Evolutionary conservation across 2,113 vertebrate genomes (phyloP), one percentile per base, ranked within the genome.

Genomic region (Archocentrus centrarchus): DNA sequence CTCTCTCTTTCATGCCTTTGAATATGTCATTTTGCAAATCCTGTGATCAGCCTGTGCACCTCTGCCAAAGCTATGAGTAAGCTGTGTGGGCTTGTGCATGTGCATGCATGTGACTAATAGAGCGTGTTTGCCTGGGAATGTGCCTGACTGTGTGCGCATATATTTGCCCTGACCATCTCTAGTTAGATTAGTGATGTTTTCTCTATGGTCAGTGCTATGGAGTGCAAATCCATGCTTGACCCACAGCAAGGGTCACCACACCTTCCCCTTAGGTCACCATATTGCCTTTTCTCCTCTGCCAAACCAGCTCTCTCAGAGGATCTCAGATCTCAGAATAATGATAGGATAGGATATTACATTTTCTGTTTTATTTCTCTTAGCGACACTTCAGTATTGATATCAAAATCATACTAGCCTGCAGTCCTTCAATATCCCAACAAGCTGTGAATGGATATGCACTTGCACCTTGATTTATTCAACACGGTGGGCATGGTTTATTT

Each of bases 91-190:
- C 18, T 47, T 79, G 27, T 76, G 60, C 68, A 55, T 78, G 47
- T 80, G 60, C 24, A 47, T 80, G 82, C 73, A 30, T 41, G 11
- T 63, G 68, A 18, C 27, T 63, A 35, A n/a, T 24, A 30, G 27
- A 55, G 60, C 20, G 66, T 80, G 53, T 73, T 58, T 59, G 57
- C 58, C 14, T 77, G 75, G 32, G 79, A 37, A 39, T 77, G 68
- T 80, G 79, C 66, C 75, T 88, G 50, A 64, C 83, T 87, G 58
- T 64, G 84, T 77, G 39, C 13, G 22, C 61, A 81, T 79, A 39
- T 85, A 64, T 85, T 84, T 87, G 91, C 62, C 88, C 82, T 82
- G 87, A 94, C 86, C 91, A 87, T 83, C 77, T 91, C 90, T 59
- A 61, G 83, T 91, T 80, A 84, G 63, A 93, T 91, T 84, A 81